A percentile compares a stretch with the other conserved stretches of the same genome.
Conservation (phyloP, 2,888 invertebrate genomes). For the Hirtodrosophila alboralis region DNA sequence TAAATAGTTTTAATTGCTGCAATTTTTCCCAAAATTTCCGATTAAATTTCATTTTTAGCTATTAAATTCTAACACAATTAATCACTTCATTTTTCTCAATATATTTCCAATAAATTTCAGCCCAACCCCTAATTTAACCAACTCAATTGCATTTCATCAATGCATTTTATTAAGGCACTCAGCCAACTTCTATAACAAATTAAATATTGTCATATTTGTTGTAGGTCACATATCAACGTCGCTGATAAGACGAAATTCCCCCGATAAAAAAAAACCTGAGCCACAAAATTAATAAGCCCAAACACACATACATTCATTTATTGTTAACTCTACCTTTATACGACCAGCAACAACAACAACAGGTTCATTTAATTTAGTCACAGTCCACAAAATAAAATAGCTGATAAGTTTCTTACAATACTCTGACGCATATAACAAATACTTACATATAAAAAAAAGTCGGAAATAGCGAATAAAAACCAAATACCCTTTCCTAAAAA, state of each 20-base stretch:
- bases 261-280: constrained; percentile 44
- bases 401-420: constrained; percentile 55
- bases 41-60: too few relatives aligned
- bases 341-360: constrained; percentile 58
- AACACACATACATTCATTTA: too few relatives aligned
- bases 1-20: too few relatives aligned
- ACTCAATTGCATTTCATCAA: neutral
- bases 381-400: constrained; percentile 31
- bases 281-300: constrained; percentile 27
- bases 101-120: too few relatives aligned
- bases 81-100: too few relatives aligned
- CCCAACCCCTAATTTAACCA: too few relatives aligned
- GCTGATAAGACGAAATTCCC: constrained; percentile 30
- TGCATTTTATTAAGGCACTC: neutral
- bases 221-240: constrained; percentile 19
- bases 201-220: constrained; percentile 27
- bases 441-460: neutral
- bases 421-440: constrained; percentile 55
- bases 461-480: constrained; percentile 18
- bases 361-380: constrained; percentile 75
- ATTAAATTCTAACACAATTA: too few relatives aligned
- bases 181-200: constrained; percentile 2
- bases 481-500: neutral
- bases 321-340: constrained; percentile 2
- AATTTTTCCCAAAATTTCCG: too few relatives aligned